Percentiles rank a stretch among this genome's conserved stretches.
phyloP scores from a whole-genome alignment of 2,113 vertebrate species.

The Phodopus roborovskii region DNA sequence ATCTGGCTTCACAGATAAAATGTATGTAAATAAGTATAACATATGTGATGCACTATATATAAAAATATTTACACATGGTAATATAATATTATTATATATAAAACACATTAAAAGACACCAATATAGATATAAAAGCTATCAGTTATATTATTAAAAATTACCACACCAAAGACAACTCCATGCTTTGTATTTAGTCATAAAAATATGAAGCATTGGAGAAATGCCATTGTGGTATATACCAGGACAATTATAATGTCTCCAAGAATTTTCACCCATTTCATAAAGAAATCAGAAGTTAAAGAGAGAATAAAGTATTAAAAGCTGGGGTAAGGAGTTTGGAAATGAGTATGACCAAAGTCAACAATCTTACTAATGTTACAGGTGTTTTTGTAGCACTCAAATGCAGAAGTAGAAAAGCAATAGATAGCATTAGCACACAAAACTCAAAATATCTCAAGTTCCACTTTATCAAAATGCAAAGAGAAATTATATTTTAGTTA shows the following conservation, averaged over 20 bases:
- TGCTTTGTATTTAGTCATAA: neutral
- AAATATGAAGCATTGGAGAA: neutral
- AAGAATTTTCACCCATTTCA: neutral
- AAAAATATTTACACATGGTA: neutral
- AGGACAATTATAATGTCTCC: fast-evolving
- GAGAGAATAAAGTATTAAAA: neutral
- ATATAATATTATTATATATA: neutral
- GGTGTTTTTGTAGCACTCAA: neutral
- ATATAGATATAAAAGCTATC: neutral
- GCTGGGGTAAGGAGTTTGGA: neutral
- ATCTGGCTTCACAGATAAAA: neutral
- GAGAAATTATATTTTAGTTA: neutral
- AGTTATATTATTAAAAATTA: neutral
- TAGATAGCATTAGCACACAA: neutral
- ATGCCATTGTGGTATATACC: neutral
- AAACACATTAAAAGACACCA: neutral
- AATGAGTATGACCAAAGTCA: neutral
- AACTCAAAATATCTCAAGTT: neutral
- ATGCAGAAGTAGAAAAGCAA: neutral
- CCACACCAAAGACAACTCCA: neutral
- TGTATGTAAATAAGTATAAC: neutral
- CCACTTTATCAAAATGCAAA: neutral
- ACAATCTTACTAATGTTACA: neutral
- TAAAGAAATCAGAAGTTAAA: neutral
- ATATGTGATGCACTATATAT: neutral